phyloP scores from a whole-genome alignment of 2,113 vertebrate genomes.

The Copsychus sechellarum region DNA sequence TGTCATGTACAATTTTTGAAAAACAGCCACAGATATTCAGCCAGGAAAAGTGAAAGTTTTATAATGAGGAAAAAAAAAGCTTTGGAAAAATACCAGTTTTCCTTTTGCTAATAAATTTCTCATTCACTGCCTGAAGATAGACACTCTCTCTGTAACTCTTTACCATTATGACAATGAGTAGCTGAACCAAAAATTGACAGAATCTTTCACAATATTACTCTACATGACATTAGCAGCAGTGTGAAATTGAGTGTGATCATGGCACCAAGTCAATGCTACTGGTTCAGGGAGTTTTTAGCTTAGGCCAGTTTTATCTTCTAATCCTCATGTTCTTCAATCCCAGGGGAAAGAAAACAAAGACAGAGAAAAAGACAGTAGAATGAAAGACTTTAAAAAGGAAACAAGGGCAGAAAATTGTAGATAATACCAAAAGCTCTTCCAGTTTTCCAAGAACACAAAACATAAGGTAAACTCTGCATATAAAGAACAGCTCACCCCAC shows the following conservation, averaged over 20 bases:
- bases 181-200: slow-evolving; percentile 39
- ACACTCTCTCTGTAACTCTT: background rate
- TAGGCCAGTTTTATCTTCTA: slow-evolving; percentile 18
- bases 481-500: background rate
- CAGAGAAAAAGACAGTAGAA: background rate
- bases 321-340: background rate
- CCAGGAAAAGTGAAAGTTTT: background rate
- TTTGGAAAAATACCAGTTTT: background rate
- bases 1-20: background rate
- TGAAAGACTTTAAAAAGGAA: background rate
- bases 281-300: slow-evolving; percentile 20
- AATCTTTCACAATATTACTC: slow-evolving; percentile 33
- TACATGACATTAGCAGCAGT: slow-evolving; percentile 6
- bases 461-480: background rate
- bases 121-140: background rate
- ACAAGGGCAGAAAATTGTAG: background rate
- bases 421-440: background rate
- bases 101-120: background rate
- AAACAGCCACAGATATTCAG: background rate
- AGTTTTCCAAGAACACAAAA: background rate
- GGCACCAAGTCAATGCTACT: slow-evolving; percentile 17
- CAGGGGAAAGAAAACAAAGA: background rate
- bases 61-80: background rate
- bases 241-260: slow-evolving; percentile 51
- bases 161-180: slow-evolving; percentile 24